These are phyloP conservation scores for Atrichornis clamosus DNA, from an alignment of 2,113 vertebrate genomes.

Conservation along the genomic window DNA sequence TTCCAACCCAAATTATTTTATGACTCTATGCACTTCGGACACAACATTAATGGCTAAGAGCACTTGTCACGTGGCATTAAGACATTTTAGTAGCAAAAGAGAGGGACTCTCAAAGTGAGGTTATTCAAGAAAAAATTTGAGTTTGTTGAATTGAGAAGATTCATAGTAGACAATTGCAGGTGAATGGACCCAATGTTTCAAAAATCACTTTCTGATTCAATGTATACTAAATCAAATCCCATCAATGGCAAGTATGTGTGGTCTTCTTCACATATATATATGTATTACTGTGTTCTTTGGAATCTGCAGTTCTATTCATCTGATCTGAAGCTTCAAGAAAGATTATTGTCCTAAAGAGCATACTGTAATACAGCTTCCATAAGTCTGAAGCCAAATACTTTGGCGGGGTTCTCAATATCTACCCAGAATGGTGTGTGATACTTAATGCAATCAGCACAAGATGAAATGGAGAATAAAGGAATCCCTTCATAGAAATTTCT, in stretches of 20 bases:
- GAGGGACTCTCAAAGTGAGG: not conserved
- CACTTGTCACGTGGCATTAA: accelerated
- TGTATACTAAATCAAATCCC: not conserved
- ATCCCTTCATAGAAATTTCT: not conserved
- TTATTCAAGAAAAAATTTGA: not conserved
- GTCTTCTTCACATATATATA: not conserved
- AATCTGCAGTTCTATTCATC: not conserved
- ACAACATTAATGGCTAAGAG: not conserved
- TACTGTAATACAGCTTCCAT: not conserved
- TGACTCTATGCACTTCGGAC: not conserved
- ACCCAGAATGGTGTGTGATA: not conserved
- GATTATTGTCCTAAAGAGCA: not conserved
- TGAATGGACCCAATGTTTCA: not conserved
- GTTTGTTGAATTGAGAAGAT: not conserved
- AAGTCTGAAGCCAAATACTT: not conserved
- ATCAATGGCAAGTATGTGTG: not conserved
- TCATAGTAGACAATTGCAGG: not conserved
- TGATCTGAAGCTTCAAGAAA: not conserved
- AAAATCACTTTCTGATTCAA: not conserved
- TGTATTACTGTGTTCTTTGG: not conserved
- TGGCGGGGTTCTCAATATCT: not conserved
- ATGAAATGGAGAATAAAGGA: not conserved
- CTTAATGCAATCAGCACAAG: not conserved
- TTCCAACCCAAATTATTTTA: not conserved
- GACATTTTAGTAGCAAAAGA: not conserved